Conservation (phyloP, 2,888 invertebrate species). For the Cheilosia scutellata region DNA sequence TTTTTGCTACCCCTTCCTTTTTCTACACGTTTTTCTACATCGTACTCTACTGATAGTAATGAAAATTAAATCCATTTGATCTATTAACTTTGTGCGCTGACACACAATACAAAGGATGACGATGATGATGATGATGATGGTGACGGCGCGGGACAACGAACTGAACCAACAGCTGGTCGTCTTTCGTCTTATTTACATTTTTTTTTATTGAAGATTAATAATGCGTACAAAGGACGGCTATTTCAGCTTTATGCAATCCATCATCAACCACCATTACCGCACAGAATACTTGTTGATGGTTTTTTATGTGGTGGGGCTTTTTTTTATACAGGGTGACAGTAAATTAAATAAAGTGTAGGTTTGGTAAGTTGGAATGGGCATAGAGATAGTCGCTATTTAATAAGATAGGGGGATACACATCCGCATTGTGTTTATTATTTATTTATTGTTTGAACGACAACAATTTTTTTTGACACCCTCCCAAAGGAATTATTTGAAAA, state of each 20-base stretch:
- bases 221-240: conserved; percentile 50
- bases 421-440: too few relatives aligned
- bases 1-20: neutral
- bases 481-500: too few relatives aligned
- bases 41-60: conserved; percentile 19
- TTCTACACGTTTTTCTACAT: conserved; percentile 10
- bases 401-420: too few relatives aligned
- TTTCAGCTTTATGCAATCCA: conserved; percentile 49
- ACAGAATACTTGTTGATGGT: conserved; percentile 48
- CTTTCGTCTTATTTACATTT: neutral
- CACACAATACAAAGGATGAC: conserved; percentile 39
- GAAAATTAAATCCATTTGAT: conserved; percentile 62
- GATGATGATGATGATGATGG: conserved; percentile 1
- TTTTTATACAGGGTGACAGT: conserved; percentile 2
- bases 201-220: conserved; percentile 49
- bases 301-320: neutral
- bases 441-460: too few relatives aligned
- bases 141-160: conserved; percentile 7
- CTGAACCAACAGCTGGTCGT: conserved; percentile 31
- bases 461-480: too few relatives aligned
- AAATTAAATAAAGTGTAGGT: neutral
- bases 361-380: too few relatives aligned
- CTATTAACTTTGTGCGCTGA: conserved; percentile 55
- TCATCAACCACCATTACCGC: conserved; percentile 47
- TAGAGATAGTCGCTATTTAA: too few relatives aligned